Conservation (phyloP, 2,113 vertebrate species). For the Triplophysa tibetana region DNA sequence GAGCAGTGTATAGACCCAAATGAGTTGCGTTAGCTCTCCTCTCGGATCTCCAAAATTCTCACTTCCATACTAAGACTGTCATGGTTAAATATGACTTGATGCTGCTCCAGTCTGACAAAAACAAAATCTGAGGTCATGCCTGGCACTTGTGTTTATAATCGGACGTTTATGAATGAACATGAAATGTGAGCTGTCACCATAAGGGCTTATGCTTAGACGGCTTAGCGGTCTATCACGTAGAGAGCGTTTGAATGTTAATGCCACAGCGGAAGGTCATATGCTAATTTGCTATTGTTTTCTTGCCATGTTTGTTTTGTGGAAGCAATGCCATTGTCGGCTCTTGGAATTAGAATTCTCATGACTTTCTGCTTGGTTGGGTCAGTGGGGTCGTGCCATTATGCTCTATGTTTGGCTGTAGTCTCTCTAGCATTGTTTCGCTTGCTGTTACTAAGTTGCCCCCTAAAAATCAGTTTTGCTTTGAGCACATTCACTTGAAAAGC, state of each 20-base stretch:
- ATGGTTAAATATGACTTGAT: background rate
- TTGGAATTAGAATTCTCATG: slow-evolving; percentile 5
- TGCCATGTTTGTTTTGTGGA: slow-evolving; percentile 9
- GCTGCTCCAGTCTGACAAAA: background rate
- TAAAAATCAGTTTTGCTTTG: background rate
- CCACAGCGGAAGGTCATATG: slow-evolving; percentile 40
- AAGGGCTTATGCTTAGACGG: slow-evolving; percentile 20
- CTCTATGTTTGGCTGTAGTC: background rate
- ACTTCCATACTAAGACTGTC: background rate
- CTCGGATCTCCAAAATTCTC: slow-evolving; percentile 8
- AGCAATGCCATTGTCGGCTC: slow-evolving; percentile 13
- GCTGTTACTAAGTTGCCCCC: background rate
- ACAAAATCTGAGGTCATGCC: slow-evolving; percentile 13
- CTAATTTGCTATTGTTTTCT: slow-evolving; percentile 19
- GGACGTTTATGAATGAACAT: background rate
- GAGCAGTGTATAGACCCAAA: slow-evolving; percentile 23
- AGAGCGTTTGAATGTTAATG: slow-evolving; percentile 17
- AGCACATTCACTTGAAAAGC: background rate
- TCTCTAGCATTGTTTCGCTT: background rate
- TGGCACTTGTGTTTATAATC: background rate
- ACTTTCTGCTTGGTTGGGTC: background rate
- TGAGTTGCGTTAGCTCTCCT: slow-evolving; percentile 28
- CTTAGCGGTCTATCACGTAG: slow-evolving; percentile 20
- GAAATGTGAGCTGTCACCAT: slow-evolving; percentile 21
- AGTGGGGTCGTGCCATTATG: background rate